phyloP scores from a whole-genome alignment of 2,797 vertebrate species.

The Huso huso region DNA sequence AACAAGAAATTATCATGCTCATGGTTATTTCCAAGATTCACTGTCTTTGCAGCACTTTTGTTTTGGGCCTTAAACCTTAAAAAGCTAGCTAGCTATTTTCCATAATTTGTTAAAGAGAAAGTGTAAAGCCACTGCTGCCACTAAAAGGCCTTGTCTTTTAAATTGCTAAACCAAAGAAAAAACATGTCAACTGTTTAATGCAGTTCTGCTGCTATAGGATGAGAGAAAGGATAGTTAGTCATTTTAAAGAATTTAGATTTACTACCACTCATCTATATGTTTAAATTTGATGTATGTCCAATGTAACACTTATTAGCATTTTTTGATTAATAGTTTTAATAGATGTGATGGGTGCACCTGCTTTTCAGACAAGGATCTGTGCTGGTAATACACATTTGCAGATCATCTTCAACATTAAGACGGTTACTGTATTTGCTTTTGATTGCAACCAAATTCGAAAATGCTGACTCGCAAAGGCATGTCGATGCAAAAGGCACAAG shows the following conservation, averaged over 20 bases:
- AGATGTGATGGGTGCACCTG: too few relatives aligned
- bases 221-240: conserved; percentile 20
- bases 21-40: conserved; percentile 71
- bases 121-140: conserved; percentile 61
- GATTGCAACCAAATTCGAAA: too few relatives aligned
- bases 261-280: conserved; percentile 33
- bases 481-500: too few relatives aligned
- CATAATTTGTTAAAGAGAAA: conserved; percentile 48
- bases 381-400: too few relatives aligned
- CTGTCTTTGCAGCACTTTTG: conserved; percentile 61
- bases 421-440: too few relatives aligned
- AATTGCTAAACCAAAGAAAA: conserved; percentile 50
- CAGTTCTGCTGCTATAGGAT: conserved; percentile 33
- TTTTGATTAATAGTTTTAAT: too few relatives aligned
- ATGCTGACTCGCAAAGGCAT: too few relatives aligned
- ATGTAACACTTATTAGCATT: too few relatives aligned
- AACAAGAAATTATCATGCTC: conserved; percentile 74
- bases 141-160: conserved; percentile 65
- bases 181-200: conserved; percentile 36
- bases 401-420: too few relatives aligned
- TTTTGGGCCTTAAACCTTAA: conserved; percentile 54
- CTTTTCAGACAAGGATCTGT: too few relatives aligned
- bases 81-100: conserved; percentile 21
- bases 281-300: too few relatives aligned
- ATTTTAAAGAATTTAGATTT: conserved; percentile 28